Evolutionary conservation across 2,113 vertebrate genomes (phyloP).

Genomic region (Mobula birostris): DNA sequence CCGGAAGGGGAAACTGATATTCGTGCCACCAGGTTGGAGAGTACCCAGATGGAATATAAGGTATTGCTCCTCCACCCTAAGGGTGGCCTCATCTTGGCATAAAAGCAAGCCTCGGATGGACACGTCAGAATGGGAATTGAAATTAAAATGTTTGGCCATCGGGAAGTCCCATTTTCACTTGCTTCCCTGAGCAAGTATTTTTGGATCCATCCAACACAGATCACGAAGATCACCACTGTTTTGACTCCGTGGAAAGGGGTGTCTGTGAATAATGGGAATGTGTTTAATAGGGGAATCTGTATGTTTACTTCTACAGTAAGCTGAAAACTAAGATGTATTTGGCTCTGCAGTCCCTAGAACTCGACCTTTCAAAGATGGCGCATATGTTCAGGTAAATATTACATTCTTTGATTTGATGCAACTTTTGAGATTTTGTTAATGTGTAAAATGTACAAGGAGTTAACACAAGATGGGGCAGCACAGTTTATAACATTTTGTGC

Average conservation of each 20-base stretch:
- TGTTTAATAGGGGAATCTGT: background rate
- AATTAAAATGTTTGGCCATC: too few relatives aligned
- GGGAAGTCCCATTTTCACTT: too few relatives aligned
- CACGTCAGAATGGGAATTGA: too few relatives aligned
- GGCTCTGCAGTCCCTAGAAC: conserved; percentile 88
- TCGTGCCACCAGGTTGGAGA: too few relatives aligned
- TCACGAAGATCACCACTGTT: background rate
- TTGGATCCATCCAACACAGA: background rate
- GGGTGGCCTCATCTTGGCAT: too few relatives aligned
- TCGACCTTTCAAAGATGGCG: conserved; percentile 97
- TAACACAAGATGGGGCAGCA: background rate
- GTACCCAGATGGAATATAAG: too few relatives aligned
- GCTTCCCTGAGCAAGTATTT: too few relatives aligned
- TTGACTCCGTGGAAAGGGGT: background rate
- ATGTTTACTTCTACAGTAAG: conserved; percentile 63
- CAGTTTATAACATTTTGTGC: too few relatives aligned
- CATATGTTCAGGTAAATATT: conserved; percentile 86
- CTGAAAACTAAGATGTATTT: conserved; percentile 97
- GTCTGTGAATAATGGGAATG: background rate
- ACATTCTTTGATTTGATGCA: background rate
- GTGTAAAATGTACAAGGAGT: background rate
- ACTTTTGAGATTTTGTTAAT: background rate
- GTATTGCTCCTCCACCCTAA: too few relatives aligned
- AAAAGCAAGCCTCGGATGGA: too few relatives aligned
- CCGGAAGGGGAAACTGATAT: too few relatives aligned